phyloP scores from a whole-genome alignment of 2,888 invertebrate species.

The Pogonocherus hispidulus region DNA sequence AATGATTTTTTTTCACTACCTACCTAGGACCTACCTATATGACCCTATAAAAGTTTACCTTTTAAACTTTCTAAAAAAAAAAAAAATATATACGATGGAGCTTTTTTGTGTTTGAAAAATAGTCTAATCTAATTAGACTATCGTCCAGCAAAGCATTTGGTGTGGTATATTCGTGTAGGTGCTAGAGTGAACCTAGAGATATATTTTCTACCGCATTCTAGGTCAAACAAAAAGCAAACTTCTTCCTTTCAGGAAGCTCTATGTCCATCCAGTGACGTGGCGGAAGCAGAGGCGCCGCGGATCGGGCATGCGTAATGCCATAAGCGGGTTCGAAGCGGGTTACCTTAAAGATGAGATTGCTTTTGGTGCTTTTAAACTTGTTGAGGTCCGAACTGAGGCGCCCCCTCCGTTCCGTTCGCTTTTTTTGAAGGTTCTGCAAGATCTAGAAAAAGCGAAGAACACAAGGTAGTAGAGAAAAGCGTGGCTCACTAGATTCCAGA shows the following conservation, averaged over 20 bases:
- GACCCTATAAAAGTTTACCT: too few species aligned
- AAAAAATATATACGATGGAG: too few species aligned
- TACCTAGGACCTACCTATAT: too few species aligned
- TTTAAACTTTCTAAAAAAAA: too few species aligned
- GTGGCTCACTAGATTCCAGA: conserved; percentile 66
- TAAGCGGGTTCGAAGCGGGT: conserved; percentile 74
- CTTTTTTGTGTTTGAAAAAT: too few species aligned
- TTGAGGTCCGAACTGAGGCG: conserved; percentile 95
- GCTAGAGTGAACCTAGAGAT: background rate
- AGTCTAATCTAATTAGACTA: too few species aligned
- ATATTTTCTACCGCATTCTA: conserved; percentile 4
- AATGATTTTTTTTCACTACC: too few species aligned
- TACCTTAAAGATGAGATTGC: conserved; percentile 99
- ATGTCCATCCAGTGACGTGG: conserved; percentile 43
- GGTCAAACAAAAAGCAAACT: conserved; percentile 5
- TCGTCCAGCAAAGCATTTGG: too few species aligned
- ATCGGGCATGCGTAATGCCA: conserved; percentile 65
- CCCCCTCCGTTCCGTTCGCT: conserved; percentile 97
- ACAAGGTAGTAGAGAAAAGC: conserved; percentile 83
- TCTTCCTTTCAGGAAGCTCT: conserved; percentile 5
- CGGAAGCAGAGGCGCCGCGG: conserved; percentile 68
- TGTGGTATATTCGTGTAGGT: background rate
- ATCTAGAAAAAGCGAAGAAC: conserved; percentile 96
- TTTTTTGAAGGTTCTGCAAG: conserved; percentile 99
- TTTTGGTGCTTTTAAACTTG: conserved; percentile 95